phyloP scores from a whole-genome alignment of 2,888 invertebrate species.

The Eupithecia subumbrata region DNA sequence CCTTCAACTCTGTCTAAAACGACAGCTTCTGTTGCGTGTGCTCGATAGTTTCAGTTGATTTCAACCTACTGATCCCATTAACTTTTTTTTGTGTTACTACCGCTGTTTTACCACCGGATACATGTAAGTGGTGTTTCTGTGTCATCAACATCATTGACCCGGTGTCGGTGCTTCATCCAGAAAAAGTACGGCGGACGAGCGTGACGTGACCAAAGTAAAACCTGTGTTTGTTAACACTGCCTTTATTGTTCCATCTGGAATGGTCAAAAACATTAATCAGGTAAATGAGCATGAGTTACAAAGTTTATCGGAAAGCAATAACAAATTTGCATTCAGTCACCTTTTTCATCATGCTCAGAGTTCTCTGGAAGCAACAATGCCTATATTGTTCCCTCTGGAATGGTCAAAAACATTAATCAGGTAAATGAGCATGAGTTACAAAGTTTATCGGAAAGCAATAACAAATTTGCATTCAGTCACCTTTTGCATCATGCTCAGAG shows the following conservation, averaged over 20 bases:
- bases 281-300: constrained; percentile 51
- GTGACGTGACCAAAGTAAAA: constrained; percentile 65
- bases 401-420: constrained; percentile 63
- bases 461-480: constrained; percentile 18
- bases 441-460: constrained; percentile 23
- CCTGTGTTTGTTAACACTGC: constrained; percentile 51
- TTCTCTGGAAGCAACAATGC: constrained; percentile 62
- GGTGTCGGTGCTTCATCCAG: constrained; percentile 65
- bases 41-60: constrained; percentile 64
- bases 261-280: constrained; percentile 63
- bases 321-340: constrained; percentile 18
- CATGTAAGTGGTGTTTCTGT: constrained; percentile 77
- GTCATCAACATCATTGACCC: constrained; percentile 60
- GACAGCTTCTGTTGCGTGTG: constrained; percentile 77
- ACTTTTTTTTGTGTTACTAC: constrained; percentile 69
- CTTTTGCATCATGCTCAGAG: constrained; percentile 43
- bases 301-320: constrained; percentile 23
- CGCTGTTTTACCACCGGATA: constrained; percentile 58
- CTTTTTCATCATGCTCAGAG: constrained; percentile 43
- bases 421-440: constrained; percentile 51
- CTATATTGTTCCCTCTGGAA: constrained; percentile 58
- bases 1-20: constrained; percentile 75
- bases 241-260: constrained; percentile 55
- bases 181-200: constrained; percentile 59
- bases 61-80: constrained; percentile 57